A percentile compares a stretch with the other conserved stretches of the same genome.
These are phyloP conservation scores for Erpornis zantholeuca DNA, from an alignment of 2,113 vertebrate genomes.

Conservation along the genomic window DNA sequence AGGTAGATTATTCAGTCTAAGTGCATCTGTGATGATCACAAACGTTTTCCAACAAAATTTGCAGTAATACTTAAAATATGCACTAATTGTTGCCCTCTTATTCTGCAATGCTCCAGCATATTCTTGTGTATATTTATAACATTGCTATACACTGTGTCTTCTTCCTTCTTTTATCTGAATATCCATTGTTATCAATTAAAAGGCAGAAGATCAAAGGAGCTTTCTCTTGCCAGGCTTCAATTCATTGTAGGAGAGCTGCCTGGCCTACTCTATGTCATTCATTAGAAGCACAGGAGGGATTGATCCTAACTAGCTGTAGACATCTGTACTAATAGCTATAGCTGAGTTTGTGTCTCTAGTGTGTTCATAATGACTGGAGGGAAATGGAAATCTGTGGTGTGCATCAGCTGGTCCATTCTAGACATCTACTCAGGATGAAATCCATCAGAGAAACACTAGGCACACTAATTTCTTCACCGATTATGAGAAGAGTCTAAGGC, in stretches of 20 bases:
- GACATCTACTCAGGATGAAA: not conserved
- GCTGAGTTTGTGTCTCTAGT: not conserved
- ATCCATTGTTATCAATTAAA: not conserved
- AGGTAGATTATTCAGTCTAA: not conserved
- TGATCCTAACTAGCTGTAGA: not conserved
- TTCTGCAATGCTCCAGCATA: not conserved
- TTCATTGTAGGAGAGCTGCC: not conserved
- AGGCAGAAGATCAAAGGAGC: not conserved
- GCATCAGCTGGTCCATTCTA: not conserved
- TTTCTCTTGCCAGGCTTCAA: not conserved
- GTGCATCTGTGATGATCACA: not conserved
- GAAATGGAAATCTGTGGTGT: not conserved
- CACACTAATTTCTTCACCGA: not conserved
- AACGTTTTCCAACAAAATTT: not conserved
- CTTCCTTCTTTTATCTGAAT: not conserved
- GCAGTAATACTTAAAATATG: not conserved
- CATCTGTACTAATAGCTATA: not conserved
- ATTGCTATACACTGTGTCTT: not conserved
- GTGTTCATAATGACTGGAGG: not conserved
- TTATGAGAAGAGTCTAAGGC: not conserved
- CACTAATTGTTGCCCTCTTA: not conserved
- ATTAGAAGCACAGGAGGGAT: not conserved
- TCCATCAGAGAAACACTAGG: not conserved
- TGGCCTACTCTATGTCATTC: not conserved
- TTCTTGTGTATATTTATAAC: not conserved